Conservation (phyloP, 64 coral and sea anemone genomes). For the Montipora capricornis region DNA sequence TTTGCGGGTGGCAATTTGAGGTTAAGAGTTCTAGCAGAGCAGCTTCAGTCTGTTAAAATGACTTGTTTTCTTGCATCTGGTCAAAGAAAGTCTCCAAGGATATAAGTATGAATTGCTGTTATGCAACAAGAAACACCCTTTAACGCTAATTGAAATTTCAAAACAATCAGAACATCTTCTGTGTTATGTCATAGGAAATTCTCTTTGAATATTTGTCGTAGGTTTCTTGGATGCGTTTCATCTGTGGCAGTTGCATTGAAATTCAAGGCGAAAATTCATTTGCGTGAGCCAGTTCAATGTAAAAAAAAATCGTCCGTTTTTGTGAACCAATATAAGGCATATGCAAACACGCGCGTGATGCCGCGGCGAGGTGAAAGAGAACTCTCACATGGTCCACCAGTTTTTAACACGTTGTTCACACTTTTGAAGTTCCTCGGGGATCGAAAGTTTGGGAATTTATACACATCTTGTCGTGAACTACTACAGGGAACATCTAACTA, state of each 20-base stretch:
- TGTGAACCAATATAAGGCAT: background rate
- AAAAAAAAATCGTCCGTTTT: background rate
- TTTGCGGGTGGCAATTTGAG: slow-evolving; percentile 18
- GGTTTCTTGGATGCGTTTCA: background rate
- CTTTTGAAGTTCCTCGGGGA: background rate
- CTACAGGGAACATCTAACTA: background rate
- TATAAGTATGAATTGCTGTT: background rate
- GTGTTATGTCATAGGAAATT: background rate
- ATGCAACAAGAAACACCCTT: background rate
- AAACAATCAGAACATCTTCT: background rate
- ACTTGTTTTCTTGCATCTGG: slow-evolving; percentile 4
- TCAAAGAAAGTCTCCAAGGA: background rate
- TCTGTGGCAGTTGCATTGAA: background rate
- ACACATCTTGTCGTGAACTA: background rate
- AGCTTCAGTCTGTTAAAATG: background rate
- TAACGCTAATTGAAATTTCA: background rate
- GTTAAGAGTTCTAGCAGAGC: background rate
- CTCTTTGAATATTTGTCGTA: background rate
- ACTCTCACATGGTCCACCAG: background rate
- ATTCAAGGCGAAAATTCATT: background rate
- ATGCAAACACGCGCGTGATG: slow-evolving; percentile 1
- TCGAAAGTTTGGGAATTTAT: background rate
- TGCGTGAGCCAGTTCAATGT: background rate
- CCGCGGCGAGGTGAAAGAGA: background rate
- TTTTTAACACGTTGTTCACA: background rate